These are phyloP conservation scores for Ligdia adustata DNA, from an alignment of 2,888 invertebrate genomes.

Conservation along the genomic window DNA sequence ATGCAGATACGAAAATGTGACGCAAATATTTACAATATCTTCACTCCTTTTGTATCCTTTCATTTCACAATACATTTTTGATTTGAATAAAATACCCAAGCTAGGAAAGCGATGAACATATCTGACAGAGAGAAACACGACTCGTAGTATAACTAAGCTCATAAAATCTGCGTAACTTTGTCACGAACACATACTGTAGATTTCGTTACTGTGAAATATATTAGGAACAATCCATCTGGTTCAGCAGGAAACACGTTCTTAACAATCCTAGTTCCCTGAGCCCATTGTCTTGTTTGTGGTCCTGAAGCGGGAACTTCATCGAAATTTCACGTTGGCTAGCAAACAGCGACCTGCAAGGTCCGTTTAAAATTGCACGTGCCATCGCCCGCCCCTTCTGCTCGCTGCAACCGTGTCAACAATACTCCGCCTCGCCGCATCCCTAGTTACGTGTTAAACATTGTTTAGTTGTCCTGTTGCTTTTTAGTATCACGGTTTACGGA, in stretches of 20 bases:
- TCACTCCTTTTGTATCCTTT: too few relatives aligned
- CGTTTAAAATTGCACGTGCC: constrained; percentile 75
- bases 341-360: constrained; percentile 55
- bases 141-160: background rate
- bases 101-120: background rate
- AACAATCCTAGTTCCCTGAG: constrained; percentile 35
- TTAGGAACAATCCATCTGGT: constrained; percentile 30
- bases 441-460: constrained; percentile 74
- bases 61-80: constrained; percentile 3
- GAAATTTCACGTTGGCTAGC: constrained; percentile 60
- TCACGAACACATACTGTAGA: constrained; percentile 8
- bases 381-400: constrained; percentile 55
- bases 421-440: constrained; percentile 63
- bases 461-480: constrained; percentile 69
- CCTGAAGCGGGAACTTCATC: constrained; percentile 58
- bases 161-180: constrained; percentile 10
- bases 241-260: constrained; percentile 28
- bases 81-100: background rate
- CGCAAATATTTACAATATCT: too few relatives aligned
- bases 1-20: constrained; percentile 25
- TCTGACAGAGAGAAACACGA: background rate
- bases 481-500: constrained; percentile 46
- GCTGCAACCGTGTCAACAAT: constrained; percentile 64
- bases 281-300: constrained; percentile 39
- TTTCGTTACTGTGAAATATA: constrained; percentile 13